These are phyloP conservation scores for Hepsetus odoe DNA, from an alignment of 2,113 vertebrate genomes.

Conservation along the genomic window DNA sequence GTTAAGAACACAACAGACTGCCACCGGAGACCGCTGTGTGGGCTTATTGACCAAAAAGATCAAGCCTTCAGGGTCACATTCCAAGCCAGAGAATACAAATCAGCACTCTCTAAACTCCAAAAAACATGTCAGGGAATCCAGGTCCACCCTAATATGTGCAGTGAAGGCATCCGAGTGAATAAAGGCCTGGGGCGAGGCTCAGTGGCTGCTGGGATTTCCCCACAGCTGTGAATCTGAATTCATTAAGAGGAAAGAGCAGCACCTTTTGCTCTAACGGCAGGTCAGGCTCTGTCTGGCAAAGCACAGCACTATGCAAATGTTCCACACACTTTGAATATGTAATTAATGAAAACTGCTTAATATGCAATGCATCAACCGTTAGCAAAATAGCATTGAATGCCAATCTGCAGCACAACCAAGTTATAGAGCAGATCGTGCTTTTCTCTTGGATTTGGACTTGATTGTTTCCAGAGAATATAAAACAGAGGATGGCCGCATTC, in stretches of 20 bases:
- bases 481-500: not conserved
- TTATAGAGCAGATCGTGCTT: not conserved
- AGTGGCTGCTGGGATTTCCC: constrained; percentile 2
- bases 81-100: not conserved
- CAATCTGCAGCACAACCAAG: constrained; percentile 17
- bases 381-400: not conserved
- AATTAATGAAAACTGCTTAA: constrained; percentile 35
- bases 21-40: not conserved
- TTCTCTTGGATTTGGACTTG: not conserved
- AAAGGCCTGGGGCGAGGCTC: not conserved
- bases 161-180: not conserved
- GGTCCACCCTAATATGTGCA: not conserved
- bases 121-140: not conserved
- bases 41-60: constrained; percentile 9
- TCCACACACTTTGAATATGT: constrained; percentile 17
- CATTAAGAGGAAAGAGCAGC: constrained; percentile 28
- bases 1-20: not conserved
- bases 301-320: constrained; percentile 9
- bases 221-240: constrained; percentile 9
- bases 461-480: constrained; percentile 24
- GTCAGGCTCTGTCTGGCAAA: not conserved
- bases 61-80: not conserved
- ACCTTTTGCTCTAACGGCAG: constrained; percentile 35
- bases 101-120: not conserved
- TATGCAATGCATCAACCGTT: not conserved